A percentile compares a stretch with the other conserved stretches of the same genome.
These are phyloP conservation scores for Cistogaster globosa DNA, from an alignment of 2,888 invertebrate species.

Conservation along the genomic window DNA sequence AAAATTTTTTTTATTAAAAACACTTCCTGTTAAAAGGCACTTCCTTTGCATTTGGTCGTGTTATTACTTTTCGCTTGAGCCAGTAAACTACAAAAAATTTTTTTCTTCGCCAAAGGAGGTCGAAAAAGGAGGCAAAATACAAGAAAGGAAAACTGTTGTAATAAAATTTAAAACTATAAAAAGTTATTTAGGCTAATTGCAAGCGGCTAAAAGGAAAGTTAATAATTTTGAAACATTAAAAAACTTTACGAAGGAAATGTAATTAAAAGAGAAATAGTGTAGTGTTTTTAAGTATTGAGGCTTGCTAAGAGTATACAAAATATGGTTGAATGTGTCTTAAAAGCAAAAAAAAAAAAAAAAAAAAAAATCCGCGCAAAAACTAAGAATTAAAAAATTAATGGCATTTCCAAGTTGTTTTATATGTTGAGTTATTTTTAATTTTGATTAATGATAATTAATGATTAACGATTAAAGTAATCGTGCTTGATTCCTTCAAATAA, in stretches of 20 bases:
- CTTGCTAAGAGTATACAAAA: too few species aligned
- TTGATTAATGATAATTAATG: too few species aligned
- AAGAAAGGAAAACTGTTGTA: constrained; percentile 3
- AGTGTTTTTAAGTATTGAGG: too few species aligned
- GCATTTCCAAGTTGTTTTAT: too few species aligned
- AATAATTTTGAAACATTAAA: not conserved
- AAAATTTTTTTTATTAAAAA: not conserved
- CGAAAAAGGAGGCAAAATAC: not conserved
- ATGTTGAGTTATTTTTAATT: too few species aligned
- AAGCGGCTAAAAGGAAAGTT: constrained; percentile 35
- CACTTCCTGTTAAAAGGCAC: constrained; percentile 37
- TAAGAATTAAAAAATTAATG: too few species aligned
- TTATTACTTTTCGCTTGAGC: not conserved
- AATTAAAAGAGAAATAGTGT: not conserved
- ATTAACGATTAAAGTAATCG: too few species aligned
- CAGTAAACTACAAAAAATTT: not conserved
- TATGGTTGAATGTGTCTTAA: too few species aligned
- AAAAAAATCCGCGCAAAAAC: too few species aligned
- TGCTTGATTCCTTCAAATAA: too few species aligned
- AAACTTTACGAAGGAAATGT: constrained; percentile 3
- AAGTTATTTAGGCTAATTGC: constrained; percentile 47
- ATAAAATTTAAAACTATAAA: constrained; percentile 4
- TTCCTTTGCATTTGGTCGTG: constrained; percentile 9
- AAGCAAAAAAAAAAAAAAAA: too few species aligned
- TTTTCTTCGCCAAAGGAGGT: not conserved